A percentile compares a stretch with the other conserved stretches of the same genome.
Conservation (phyloP, 2,113 vertebrate species). For the Leiothrix lutea region DNA sequence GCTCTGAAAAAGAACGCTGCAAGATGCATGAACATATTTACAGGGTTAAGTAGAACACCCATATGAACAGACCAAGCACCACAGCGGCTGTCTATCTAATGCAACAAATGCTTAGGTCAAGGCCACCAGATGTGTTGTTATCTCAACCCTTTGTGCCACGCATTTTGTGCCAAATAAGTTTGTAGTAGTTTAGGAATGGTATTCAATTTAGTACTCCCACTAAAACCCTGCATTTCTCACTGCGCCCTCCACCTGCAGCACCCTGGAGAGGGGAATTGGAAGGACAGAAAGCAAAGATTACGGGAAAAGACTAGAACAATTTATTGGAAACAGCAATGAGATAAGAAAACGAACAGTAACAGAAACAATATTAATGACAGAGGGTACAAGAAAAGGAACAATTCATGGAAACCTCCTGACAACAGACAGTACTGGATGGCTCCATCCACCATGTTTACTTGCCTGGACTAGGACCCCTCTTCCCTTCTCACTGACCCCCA, state of each 20-base stretch:
- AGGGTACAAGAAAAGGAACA: background rate
- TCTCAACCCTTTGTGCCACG: background rate
- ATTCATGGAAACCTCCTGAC: background rate
- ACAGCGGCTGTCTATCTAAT: background rate
- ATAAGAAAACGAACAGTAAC: background rate
- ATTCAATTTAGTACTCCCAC: background rate
- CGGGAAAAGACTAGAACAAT: background rate
- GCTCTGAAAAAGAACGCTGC: background rate
- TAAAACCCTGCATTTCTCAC: accelerated
- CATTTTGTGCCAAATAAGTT: background rate
- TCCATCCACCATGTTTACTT: background rate
- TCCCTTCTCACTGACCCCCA: background rate
- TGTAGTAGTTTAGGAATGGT: background rate
- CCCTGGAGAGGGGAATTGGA: background rate
- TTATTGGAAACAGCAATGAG: background rate
- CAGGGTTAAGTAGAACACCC: background rate
- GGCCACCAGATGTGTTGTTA: background rate
- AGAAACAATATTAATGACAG: background rate
- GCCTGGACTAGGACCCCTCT: background rate
- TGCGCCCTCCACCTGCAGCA: accelerated
- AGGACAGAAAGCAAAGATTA: background rate
- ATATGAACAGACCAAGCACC: background rate
- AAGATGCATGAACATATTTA: background rate
- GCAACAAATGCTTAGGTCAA: background rate
- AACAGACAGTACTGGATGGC: background rate